These are phyloP conservation scores for human DNA, from an alignment of 2,113 vertebrate genomes.

Conservation along the genomic window GRCh38 chr2:166217001-166217500, in stretches of 20 bases:
- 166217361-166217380: background rate
- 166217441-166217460: background rate
- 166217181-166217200: background rate
- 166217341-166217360: background rate
- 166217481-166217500: background rate
- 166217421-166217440: background rate
- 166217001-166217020: background rate
- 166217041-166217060: background rate
- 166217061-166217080: background rate
- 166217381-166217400: background rate
- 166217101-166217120: background rate
- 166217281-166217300: background rate
- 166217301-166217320: background rate
- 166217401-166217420: background rate
- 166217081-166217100: background rate
- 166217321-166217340: background rate
- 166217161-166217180: background rate
- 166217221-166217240: background rate
- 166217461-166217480: background rate
- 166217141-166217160: background rate
- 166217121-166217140: background rate
- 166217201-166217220: background rate
- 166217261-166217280: background rate
- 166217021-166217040: background rate
- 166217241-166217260: background rate